Evolutionary conservation across 2,113 vertebrate species (phyloP).

Genomic region (Spheniscus mendiculus): DNA sequence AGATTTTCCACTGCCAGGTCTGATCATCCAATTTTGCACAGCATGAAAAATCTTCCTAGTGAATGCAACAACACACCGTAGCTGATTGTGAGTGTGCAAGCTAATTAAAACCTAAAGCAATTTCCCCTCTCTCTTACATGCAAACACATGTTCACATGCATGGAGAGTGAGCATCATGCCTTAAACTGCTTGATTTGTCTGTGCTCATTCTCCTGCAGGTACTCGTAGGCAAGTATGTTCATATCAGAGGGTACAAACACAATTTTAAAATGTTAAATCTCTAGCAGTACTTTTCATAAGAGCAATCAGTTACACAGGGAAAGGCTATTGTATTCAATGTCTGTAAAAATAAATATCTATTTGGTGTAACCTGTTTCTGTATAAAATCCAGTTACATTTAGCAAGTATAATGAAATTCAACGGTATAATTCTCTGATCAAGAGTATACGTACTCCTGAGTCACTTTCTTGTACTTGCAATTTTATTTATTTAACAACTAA

Average conservation of each 20-base stretch:
- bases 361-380: neutral
- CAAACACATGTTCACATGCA: neutral
- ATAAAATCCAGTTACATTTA: slow-evolving; percentile 5
- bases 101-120: neutral
- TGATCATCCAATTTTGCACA: neutral
- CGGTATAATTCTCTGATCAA: slow-evolving; percentile 12
- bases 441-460: neutral
- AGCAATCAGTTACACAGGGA: neutral
- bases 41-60: neutral
- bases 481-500: slow-evolving; percentile 61
- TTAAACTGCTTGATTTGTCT: neutral
- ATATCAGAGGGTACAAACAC: neutral
- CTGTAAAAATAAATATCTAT: neutral
- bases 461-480: neutral
- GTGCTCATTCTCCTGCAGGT: neutral
- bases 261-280: neutral
- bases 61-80: neutral
- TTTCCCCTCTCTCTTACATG: neutral
- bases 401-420: slow-evolving; percentile 7
- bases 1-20: neutral
- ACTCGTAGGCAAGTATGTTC: neutral
- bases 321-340: neutral
- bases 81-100: neutral
- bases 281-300: neutral
- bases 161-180: neutral